Conservation (phyloP, 1,140 invertebrate species). For the Apis florea region DNA sequence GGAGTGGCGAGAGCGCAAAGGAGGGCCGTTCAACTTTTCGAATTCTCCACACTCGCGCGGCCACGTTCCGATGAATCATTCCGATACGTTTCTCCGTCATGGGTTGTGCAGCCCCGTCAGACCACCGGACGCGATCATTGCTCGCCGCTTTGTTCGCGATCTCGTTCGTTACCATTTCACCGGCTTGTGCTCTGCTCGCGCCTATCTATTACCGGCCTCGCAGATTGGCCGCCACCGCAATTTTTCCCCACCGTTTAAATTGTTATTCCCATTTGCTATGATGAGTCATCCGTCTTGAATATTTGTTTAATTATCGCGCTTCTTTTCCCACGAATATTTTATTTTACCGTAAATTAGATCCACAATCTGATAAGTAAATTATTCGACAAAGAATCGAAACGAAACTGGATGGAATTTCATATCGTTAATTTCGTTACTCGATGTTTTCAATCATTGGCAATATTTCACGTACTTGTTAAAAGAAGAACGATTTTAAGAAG, state of each 20-base stretch:
- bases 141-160: constrained; percentile 44
- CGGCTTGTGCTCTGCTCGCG: background rate
- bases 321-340: no score
- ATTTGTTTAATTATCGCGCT: no score
- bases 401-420: no score
- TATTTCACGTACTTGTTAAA: no score
- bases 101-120: constrained; percentile 38
- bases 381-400: no score
- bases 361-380: no score
- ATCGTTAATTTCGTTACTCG: no score
- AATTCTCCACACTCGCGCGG: constrained; percentile 47
- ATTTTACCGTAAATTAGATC: no score
- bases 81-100: constrained; percentile 45
- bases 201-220: constrained; percentile 15
- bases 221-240: background rate
- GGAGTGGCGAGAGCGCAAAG: background rate
- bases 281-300: background rate
- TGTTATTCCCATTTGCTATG: background rate
- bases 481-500: no score
- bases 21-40: constrained; percentile 39
- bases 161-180: constrained; percentile 8
- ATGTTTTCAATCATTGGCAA: no score
- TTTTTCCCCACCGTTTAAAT: background rate
- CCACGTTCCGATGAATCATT: constrained; percentile 55
- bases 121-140: constrained; percentile 50